Conservation (phyloP, 2,113 vertebrate genomes). For the Acrocephalus arundinaceus region DNA sequence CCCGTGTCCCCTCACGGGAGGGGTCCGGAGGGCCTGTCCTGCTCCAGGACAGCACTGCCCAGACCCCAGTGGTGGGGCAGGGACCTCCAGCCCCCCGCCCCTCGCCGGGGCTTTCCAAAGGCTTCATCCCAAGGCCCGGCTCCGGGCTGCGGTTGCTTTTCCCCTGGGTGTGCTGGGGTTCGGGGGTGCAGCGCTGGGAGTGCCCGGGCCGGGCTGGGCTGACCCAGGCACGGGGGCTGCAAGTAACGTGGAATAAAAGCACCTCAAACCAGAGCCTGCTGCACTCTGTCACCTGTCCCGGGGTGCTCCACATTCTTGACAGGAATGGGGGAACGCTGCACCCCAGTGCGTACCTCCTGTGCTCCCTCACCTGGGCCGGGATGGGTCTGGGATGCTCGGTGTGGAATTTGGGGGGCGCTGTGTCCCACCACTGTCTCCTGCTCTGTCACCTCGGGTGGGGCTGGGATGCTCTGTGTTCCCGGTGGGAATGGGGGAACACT, state of each 20-base stretch:
- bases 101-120: background rate
- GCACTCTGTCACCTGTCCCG: background rate
- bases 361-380: background rate
- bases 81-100: background rate
- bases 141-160: conserved; percentile 8
- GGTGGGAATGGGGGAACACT: background rate
- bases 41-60: background rate
- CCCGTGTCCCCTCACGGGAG: accelerated
- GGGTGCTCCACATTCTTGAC: background rate
- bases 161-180: conserved; percentile 35
- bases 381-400: background rate
- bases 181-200: background rate
- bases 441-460: background rate
- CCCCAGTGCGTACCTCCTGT: accelerated
- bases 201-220: background rate
- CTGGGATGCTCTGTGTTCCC: background rate
- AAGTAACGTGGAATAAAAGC: conserved; percentile 72
- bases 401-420: background rate
- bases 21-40: background rate
- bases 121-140: background rate
- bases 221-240: background rate
- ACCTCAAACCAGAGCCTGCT: conserved; percentile 41
- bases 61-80: background rate
- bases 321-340: background rate
- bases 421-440: background rate